Evolutionary conservation across 2,888 invertebrate genomes (phyloP).

Genomic region (Nymphalis urticae): DNA sequence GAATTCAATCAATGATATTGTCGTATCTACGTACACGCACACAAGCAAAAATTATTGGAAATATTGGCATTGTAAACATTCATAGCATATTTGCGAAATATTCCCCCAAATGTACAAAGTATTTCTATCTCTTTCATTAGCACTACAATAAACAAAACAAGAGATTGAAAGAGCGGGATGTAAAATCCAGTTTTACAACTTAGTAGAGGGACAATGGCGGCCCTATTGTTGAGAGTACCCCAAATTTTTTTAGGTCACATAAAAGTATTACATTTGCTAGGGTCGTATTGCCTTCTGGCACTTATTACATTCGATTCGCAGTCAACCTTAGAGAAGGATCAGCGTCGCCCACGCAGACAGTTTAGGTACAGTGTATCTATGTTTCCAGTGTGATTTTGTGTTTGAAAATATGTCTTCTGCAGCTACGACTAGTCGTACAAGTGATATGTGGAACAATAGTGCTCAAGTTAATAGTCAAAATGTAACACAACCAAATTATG

Average conservation of each 20-base stretch:
- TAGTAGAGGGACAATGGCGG: constrained; percentile 75
- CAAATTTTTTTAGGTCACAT: constrained; percentile 81
- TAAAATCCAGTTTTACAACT: constrained; percentile 68
- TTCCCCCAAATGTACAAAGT: constrained; percentile 57
- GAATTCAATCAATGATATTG: constrained; percentile 66
- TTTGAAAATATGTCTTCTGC: constrained; percentile 59
- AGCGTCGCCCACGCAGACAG: constrained; percentile 68
- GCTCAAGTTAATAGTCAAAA: constrained; percentile 60
- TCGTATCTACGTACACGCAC: constrained; percentile 56
- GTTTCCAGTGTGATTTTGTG: constrained; percentile 41
- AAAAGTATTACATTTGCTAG: constrained; percentile 80
- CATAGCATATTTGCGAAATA: constrained; percentile 74
- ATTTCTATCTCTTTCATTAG: constrained; percentile 57
- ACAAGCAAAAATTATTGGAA: constrained; percentile 60
- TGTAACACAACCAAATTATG: constrained; percentile 55
- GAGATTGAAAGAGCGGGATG: constrained; percentile 55
- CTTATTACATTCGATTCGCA: constrained; percentile 77
- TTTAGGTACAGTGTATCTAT: constrained; percentile 53
- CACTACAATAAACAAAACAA: constrained; percentile 37
- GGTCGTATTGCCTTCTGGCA: constrained; percentile 72
- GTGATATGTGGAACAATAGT: constrained; percentile 74
- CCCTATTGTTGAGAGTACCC: constrained; percentile 80
- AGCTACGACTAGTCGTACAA: constrained; percentile 64
- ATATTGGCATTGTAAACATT: constrained; percentile 80
- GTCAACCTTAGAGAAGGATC: constrained; percentile 65